phyloP scores from a whole-genome alignment of 1,140 invertebrate species.

The Rhyacophila brunnea region DNA sequence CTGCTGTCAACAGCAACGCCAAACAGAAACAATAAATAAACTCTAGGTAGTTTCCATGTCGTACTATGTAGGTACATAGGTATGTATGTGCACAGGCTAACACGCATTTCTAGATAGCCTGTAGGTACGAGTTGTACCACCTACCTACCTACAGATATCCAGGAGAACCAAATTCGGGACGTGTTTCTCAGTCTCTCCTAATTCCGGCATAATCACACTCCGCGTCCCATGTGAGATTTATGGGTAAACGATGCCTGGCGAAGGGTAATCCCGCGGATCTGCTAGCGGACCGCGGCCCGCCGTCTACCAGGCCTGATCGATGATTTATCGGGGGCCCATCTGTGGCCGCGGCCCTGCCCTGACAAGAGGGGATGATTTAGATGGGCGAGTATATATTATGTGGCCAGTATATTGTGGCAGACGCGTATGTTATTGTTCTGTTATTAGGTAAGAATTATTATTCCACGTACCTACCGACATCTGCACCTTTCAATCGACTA shows the following conservation, averaged over 20 bases:
- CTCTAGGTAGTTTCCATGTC: no score
- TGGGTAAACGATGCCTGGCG: conserved; percentile 33
- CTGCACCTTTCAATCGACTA: no score
- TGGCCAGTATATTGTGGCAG: no score
- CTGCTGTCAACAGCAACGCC: no score
- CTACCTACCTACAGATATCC: conserved; percentile 1
- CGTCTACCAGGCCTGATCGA: conserved; percentile 29
- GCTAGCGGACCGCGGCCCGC: conserved; percentile 22
- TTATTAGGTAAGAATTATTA: neutral
- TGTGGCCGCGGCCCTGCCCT: conserved; percentile 19
- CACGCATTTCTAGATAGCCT: no score
- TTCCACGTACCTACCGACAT: no score
- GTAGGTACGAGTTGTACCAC: no score
- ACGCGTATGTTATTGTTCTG: no score
- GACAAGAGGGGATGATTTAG: conserved; percentile 27
- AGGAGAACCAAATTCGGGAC: neutral
- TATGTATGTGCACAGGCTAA: no score
- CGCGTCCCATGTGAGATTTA: conserved; percentile 26
- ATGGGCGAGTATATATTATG: no score
- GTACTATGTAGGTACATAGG: no score
- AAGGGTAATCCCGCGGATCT: conserved; percentile 24
- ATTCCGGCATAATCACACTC: conserved; percentile 33
- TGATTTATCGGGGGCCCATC: conserved; percentile 33
- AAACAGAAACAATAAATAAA: no score
- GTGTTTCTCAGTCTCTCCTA: conserved; percentile 10